phyloP scores from a whole-genome alignment of 1,140 invertebrate species.

The Nomia melanderi region DNA sequence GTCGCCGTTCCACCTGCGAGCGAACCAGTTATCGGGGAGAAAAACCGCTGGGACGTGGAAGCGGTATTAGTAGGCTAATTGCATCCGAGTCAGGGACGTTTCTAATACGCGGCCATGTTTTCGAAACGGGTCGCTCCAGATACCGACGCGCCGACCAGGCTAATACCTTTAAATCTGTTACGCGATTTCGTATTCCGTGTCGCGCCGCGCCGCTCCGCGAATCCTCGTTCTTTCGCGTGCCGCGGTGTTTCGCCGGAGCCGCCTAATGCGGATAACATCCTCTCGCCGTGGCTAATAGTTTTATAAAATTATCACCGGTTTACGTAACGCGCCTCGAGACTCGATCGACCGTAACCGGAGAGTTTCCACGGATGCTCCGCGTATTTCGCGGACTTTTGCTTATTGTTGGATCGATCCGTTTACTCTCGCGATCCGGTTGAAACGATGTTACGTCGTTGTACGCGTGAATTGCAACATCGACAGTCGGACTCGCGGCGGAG shows the following conservation, averaged over 20 bases:
- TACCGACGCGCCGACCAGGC: constrained; percentile 11
- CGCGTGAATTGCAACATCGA: too few relatives aligned
- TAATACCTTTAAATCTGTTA: constrained; percentile 65
- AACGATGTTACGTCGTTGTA: too few relatives aligned
- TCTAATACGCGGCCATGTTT: constrained; percentile 41
- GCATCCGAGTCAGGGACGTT: constrained; percentile 41
- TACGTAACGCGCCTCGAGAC: constrained; percentile 13
- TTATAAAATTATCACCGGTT: constrained; percentile 40
- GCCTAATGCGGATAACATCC: neutral
- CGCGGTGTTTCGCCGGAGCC: neutral
- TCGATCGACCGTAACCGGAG: neutral
- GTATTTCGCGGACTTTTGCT: neutral
- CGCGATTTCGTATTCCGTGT: constrained; percentile 48
- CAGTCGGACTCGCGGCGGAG: too few relatives aligned
- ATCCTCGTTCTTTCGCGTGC: constrained; percentile 17
- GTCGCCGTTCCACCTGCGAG: neutral
- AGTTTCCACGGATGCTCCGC: too few relatives aligned
- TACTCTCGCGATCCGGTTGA: too few relatives aligned
- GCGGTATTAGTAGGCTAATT: constrained; percentile 30
- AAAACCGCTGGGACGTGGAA: neutral
- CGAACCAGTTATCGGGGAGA: neutral
- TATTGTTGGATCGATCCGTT: too few relatives aligned
- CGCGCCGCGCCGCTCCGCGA: too few relatives aligned
- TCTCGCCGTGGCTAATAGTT: constrained; percentile 6
- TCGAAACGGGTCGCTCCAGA: constrained; percentile 37